Base-by-base conservation (phyloP, 2,797 vertebrate genomes). In the Hapalemur alaotrensis region DNA sequence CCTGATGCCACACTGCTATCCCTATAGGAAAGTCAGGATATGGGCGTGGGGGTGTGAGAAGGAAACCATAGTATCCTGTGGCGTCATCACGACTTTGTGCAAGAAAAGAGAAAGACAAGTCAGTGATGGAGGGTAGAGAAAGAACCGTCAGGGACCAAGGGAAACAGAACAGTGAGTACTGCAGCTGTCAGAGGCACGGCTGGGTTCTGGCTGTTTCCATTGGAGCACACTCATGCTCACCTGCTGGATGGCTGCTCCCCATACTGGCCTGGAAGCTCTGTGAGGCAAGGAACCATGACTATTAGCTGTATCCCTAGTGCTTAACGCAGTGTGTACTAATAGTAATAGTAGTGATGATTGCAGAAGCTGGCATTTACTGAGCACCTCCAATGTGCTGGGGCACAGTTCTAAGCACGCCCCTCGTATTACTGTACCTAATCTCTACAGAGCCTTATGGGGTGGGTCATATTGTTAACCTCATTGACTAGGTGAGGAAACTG, bases 151-250 rank as follows among this genome's bases (percentile, higher is more conserved):
- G 30, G 50, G 54, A 67, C 3, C 3, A 6, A 11, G 15, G 73
- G 38, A 32, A 15, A 11, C 1, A 13, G 52, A 72, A 13, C 0
- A 11, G 15, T 1, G 8, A 10, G 11, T 4, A 41, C 9, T 3
- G 2, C 2, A 23, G 22, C 5, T 23, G 5, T 30, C 7, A 10
- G 81, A 46, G n/a, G 63, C 48, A 4, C 0, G 7, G 13, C 11
- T 89, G 38, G 13, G 28, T 11, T 7, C 32, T 3, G 38, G 25
- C 18, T 5, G 48, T 52, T 43, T 72, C n/a, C 12, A 12, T 35
- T 13, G 72, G n/a, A 48, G n/a, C 63, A 78, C 54, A 13, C 1
- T 11, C 28, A 30, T 20, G 4, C 14, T 8, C 32, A 32, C 22
- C 0, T 20, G 7, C 32, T 22, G n/a, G 75, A 22, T 43, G 32